Base-by-base conservation (phyloP, 2,797 vertebrate genomes). In the Luscinia luscinia region DNA sequence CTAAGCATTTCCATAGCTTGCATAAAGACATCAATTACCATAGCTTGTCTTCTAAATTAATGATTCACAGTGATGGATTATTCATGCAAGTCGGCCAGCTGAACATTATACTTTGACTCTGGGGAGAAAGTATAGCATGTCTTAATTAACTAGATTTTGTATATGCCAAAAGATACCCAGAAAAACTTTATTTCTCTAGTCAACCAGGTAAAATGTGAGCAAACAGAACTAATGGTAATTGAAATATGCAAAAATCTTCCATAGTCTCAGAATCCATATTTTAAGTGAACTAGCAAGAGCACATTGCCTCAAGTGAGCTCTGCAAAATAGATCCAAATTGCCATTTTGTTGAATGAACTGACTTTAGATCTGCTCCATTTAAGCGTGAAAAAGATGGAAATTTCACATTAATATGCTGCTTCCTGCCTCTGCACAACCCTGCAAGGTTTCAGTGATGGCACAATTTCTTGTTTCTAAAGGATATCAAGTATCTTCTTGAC, bases 11-110 rank as follows among this genome's bases (percentile, higher is more conserved):
- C 84, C 76, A 96, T 85, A 91, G 90, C 93, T 91, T 94, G 62
- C 87, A 96, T 95, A 94, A 97, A 93, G 85, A 96, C 55, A 96
- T 94, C 94, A 96, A 96, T 97, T 97, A 96, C 92, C 85, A 76
- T 73, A 83, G 86, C 95, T 91, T 96, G 95, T 96, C 82, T 96
- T 84, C 80, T 89, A 96, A 92, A 84, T 93, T 97, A 97, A 96
- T 95, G 84, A 96, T 95, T 97, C 94, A 87, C 85, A 91, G 87
- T 89, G 93, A 97, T 92, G 90, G 95, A 96, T 97, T 96, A 97
- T 96, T 97, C 93, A 96, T 95, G 76, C 87, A 95, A 82, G 72
- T 59, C 41, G 45, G 89, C 89, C 93, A 95, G 74, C 68, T 94
- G 89, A 97, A 96, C 52, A 28, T 89, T 96, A 94, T 74, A 85